A percentile compares a stretch with the other conserved stretches of the same genome.
These are phyloP conservation scores for Heliothis subflexa DNA, from an alignment of 1,140 invertebrate species.

Conservation along the genomic window DNA sequence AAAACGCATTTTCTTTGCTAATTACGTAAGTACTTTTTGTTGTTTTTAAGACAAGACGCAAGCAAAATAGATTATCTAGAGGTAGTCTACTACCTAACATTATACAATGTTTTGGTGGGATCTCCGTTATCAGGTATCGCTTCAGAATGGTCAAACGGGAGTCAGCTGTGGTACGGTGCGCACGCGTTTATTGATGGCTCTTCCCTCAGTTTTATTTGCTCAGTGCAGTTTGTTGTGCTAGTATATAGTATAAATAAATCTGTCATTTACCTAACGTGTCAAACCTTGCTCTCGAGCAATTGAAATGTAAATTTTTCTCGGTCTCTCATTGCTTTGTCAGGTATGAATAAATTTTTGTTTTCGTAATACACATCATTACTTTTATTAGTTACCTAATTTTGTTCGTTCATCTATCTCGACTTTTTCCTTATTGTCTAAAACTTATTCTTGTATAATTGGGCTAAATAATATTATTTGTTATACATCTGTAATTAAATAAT, in stretches of 20 bases:
- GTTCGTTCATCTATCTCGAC: background rate
- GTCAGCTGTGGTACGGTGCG: constrained; percentile 11
- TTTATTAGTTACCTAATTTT: background rate
- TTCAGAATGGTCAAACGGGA: constrained; percentile 45
- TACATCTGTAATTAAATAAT: background rate
- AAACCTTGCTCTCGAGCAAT: background rate
- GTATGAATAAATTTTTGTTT: constrained; percentile 8
- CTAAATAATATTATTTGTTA: background rate
- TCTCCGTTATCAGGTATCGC: constrained; percentile 50
- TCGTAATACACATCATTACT: background rate
- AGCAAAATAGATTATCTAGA: constrained; percentile 10
- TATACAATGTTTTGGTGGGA: constrained; percentile 30
- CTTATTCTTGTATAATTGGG: background rate
- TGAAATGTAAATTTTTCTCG: constrained; percentile 3
- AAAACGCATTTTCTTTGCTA: background rate
- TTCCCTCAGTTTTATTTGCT: background rate
- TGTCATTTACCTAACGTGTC: background rate
- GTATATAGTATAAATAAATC: constrained; percentile 11
- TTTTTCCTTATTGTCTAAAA: background rate
- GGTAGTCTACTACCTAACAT: background rate
- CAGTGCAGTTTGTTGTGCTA: constrained; percentile 14
- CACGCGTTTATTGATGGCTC: constrained; percentile 20
- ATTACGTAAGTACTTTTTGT: background rate
- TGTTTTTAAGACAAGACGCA: constrained; percentile 5
- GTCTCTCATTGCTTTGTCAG: constrained; percentile 23